These are phyloP conservation scores for Melanaphis sacchari DNA, from an alignment of 1,140 invertebrate species.

Conservation along the genomic window DNA sequence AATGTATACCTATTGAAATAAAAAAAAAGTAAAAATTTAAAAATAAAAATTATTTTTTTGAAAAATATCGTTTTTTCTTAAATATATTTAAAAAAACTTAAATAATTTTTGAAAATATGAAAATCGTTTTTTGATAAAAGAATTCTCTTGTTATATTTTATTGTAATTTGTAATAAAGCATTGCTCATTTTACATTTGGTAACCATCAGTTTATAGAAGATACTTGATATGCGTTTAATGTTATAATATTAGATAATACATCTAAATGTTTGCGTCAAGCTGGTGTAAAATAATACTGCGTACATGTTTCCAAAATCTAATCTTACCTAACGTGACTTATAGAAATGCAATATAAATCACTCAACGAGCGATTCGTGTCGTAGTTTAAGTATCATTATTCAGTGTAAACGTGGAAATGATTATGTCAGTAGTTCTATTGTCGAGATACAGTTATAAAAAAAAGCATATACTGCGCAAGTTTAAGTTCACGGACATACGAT, in stretches of 20 bases:
- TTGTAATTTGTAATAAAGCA: background rate
- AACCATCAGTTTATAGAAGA: too few relatives aligned
- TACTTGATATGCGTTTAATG: too few relatives aligned
- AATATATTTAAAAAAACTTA: background rate
- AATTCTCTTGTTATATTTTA: background rate
- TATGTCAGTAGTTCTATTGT: background rate
- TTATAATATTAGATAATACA: too few relatives aligned
- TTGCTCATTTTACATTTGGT: accelerated
- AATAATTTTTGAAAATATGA: background rate
- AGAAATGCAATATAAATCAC: background rate
- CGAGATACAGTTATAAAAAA: background rate
- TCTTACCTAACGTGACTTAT: background rate
- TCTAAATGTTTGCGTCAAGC: background rate
- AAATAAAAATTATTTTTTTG: background rate
- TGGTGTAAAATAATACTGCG: background rate
- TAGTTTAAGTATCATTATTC: background rate
- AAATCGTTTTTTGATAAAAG: background rate
- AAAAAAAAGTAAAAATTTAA: background rate
- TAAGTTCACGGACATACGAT: background rate
- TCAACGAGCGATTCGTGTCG: background rate
- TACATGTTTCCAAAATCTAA: background rate
- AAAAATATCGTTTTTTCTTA: background rate
- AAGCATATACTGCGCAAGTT: background rate
- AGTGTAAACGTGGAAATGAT: background rate
- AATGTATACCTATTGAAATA: background rate